A percentile compares a stretch with the other conserved stretches of the same genome.
Conservation (phyloP, 2,888 invertebrate genomes). For the Stenodema calcarata region DNA sequence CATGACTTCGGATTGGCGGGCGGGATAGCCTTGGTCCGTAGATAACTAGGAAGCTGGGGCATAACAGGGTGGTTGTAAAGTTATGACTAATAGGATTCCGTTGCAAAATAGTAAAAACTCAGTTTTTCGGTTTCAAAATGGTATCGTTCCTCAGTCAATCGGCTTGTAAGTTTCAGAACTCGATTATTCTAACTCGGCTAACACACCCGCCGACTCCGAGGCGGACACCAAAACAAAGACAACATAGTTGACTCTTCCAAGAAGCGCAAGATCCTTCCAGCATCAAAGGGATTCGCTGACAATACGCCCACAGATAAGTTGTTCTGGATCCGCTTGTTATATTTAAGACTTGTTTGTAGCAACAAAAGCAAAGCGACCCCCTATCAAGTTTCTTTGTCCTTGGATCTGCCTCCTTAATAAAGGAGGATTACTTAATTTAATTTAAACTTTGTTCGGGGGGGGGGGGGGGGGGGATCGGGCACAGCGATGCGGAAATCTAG, state of each 20-base stretch:
- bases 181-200: not conserved
- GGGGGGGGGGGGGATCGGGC: not conserved
- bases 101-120: no score
- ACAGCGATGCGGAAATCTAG: not conserved
- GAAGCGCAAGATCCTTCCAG: slow-evolving; percentile 9
- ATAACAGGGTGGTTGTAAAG: no score
- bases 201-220: not conserved
- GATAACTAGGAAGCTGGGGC: no score
- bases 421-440: slow-evolving; percentile 41
- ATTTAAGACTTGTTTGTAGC: slow-evolving; percentile 49
- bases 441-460: slow-evolving; percentile 10
- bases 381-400: slow-evolving; percentile 34
- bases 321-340: slow-evolving; percentile 41
- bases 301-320: slow-evolving; percentile 46
- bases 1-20: no score
- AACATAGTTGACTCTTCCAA: slow-evolving; percentile 39
- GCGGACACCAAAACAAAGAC: slow-evolving; percentile 14
- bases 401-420: slow-evolving; percentile 30
- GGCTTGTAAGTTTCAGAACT: not conserved
- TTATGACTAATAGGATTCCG: no score
- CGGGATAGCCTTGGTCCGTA: no score
- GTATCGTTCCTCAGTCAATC: no score
- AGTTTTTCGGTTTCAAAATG: no score
- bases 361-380: slow-evolving; percentile 43
- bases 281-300: slow-evolving; percentile 37